Evolutionary conservation across 2,888 invertebrate species (phyloP), one percentile per base, ranked within the genome.

Genomic region (Acleris sparsana): DNA sequence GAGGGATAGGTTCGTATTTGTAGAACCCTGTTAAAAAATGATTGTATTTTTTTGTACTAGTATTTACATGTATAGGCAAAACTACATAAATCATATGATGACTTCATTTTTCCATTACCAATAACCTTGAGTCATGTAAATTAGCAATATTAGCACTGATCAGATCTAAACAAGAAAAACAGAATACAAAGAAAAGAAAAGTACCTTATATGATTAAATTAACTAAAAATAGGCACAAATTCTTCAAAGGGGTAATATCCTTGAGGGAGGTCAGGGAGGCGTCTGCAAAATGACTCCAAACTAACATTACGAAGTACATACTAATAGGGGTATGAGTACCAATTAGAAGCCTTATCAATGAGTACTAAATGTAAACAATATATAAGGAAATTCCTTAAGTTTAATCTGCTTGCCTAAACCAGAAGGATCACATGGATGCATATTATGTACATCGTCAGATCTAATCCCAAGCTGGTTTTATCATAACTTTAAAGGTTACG

Each of bases 201-300:
- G 55, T 25, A 33, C 33, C 48, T 29, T 48, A 46, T 3, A 18
- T 11, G 17, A 11, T 16, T 49, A 20, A 22, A 51, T 57, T 16
- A 20, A 49, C 65, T 61, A 66, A 39, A 62, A 66, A 62, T 67
- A 67, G 62, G 49, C 20, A 48, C 20, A 13, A 16, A 6, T 58
- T 25, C 58, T 60, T 39, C 49, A 44, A 18, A 66, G 66, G 66
- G 66, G 66, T 56, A 62, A 61, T 66, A 61, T 66, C 66, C 61
- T 29, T 20, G 62, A 53, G 66, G 65, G 66, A 66, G 66, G 61
- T 48, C 20, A 48, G 66, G 65, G 66, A 66, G 66, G 61, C 44
- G 13, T 46, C 5, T 22, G 16, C 39, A 44, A 44, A 29, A 29
- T 11, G n/a, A 44, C 17, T 33, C 25, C 20, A 51, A 56, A 25